Evolutionary conservation across 2,797 vertebrate genomes (phyloP), one percentile per base, ranked within the genome.

Genomic region (Diceros bicornis): DNA sequence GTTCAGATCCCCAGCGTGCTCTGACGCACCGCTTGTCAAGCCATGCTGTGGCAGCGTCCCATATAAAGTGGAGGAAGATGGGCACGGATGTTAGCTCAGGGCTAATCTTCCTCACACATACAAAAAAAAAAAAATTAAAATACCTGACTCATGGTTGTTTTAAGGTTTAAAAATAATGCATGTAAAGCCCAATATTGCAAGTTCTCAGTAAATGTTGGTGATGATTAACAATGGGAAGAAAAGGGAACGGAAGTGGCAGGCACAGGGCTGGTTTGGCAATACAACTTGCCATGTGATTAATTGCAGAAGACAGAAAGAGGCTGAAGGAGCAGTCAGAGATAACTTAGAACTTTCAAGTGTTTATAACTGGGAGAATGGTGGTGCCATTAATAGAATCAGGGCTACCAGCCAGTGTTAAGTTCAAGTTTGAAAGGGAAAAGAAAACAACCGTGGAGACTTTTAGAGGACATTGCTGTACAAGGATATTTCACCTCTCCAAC

Each of bases 371-470:
- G 44, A 91, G 32, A 64, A 64, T 55, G 27, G 37, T 4, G 5
- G 50, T 79, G 9, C 37, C 75, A 83, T 59, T 83, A 62, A 61
- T n/a, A 92, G 64, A 75, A 32, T 88, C 64, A 61, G 29, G 8
- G 32, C 25, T 83, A 50, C 47, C 81, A 94, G 64, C 34, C 77
- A 62, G 18, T 41, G 6, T 21, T 25, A 71, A 57, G 17, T 34
- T 94, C 12, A 55, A 7, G 23, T 91, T 61, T 66, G 50, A 93
- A 95, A 93, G 6, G 32, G 27, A 95, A 95, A 89, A 83, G 72
- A 41, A 87, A 87, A 72, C 37, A 95, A 27, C 27, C 47, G 2
- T 25, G 50, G 44, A 79, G 59, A 32, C 34, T 71, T 57, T 72
- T 59, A 78, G 52, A 55, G 57, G 55, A 44, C 44, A 10, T 55